Evolutionary conservation across 2,888 invertebrate genomes (phyloP).

Genomic region (Caradrina clavipalpis): DNA sequence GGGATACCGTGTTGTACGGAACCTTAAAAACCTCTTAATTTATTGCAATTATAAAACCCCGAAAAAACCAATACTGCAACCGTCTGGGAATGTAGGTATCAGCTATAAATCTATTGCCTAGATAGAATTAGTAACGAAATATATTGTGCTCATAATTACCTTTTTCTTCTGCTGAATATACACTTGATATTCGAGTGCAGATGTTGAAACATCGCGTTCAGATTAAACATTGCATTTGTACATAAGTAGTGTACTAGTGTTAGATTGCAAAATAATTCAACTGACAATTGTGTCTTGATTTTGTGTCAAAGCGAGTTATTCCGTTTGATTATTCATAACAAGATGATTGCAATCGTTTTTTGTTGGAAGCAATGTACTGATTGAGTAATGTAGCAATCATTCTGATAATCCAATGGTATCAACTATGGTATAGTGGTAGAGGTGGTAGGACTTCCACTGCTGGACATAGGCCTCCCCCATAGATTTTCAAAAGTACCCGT

Average conservation of each 20-base stretch:
- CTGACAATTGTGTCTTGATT: conserved; percentile 43
- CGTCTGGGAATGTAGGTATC: conserved; percentile 14
- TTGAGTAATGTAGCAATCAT: neutral
- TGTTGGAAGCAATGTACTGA: neutral
- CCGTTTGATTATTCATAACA: conserved; percentile 17
- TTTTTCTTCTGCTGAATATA: conserved; percentile 31
- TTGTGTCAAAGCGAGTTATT: conserved; percentile 51
- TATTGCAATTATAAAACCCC: neutral
- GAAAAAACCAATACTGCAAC: conserved; percentile 2
- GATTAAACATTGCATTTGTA: conserved; percentile 47
- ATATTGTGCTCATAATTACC: conserved; percentile 13
- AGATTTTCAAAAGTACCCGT: no score
- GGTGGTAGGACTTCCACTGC: no score
- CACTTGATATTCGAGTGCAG: conserved; percentile 31
- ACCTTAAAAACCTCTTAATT: no score
- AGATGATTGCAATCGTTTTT: conserved; percentile 18
- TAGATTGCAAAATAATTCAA: conserved; percentile 47
- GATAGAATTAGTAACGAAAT: conserved; percentile 32
- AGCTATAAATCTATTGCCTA: conserved; percentile 1
- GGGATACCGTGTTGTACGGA: no score
- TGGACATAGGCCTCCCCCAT: no score
- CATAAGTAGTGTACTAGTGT: conserved; percentile 19
- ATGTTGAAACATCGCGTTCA: conserved; percentile 41
- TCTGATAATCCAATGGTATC: neutral
- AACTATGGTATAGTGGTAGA: no score